Evolutionary conservation across 1,140 invertebrate species (phyloP).

Genomic region (Lucilia sericata): DNA sequence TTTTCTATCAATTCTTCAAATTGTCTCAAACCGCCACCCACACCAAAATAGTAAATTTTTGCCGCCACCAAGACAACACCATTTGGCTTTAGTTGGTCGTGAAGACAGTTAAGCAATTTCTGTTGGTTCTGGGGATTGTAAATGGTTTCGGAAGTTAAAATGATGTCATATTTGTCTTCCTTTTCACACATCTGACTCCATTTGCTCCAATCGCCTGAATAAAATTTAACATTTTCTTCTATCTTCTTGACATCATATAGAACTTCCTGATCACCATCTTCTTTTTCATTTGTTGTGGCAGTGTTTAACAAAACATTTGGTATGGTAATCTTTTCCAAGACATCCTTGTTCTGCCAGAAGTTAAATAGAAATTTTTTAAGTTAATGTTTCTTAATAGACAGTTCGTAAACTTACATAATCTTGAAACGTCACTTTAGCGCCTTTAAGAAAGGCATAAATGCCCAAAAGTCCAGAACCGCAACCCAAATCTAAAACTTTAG

Average conservation of each 20-base stretch:
- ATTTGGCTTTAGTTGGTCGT: slow-evolving; percentile 73
- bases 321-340: slow-evolving; percentile 73
- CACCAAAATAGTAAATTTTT: slow-evolving; percentile 91
- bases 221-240: slow-evolving; percentile 74
- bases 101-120: slow-evolving; percentile 80
- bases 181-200: slow-evolving; percentile 71
- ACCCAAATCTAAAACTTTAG: slow-evolving; percentile 82
- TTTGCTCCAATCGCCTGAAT: slow-evolving; percentile 83
- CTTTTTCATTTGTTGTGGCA: slow-evolving; percentile 63
- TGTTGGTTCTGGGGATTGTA: slow-evolving; percentile 85
- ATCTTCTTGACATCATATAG: slow-evolving; percentile 32
- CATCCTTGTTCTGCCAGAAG: slow-evolving; percentile 58
- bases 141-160: slow-evolving; percentile 91
- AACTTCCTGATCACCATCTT: slow-evolving; percentile 63
- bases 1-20: slow-evolving; percentile 76
- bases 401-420: slow-evolving; percentile 81
- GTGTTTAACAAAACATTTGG: slow-evolving; percentile 83
- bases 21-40: slow-evolving; percentile 82
- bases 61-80: slow-evolving; percentile 82
- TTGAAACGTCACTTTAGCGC: slow-evolving; percentile 84
- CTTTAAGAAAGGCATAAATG: slow-evolving; percentile 76
- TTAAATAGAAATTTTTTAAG: slow-evolving; percentile 46
- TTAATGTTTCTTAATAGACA: slow-evolving; percentile 51
- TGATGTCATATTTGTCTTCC: slow-evolving; percentile 79
- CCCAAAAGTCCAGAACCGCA: slow-evolving; percentile 89